Percentiles rank a stretch among this genome's conserved stretches.
Conservation (phyloP, 2,888 invertebrate species). For the Nemotelus nigrinus region DNA sequence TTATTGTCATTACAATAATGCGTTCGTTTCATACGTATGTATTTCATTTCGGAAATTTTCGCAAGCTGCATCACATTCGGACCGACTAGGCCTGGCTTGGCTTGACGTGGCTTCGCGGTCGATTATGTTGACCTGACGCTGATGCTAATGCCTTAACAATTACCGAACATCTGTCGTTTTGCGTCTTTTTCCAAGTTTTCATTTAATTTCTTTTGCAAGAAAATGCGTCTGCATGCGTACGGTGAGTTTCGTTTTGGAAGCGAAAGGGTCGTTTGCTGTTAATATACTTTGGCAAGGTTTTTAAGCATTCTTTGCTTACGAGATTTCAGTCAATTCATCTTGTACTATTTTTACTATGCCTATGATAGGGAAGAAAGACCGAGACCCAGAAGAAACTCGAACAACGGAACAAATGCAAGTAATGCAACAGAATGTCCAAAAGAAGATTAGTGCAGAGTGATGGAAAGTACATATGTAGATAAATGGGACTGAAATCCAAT, state of each 20-base stretch:
- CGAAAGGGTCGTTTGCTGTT: not conserved
- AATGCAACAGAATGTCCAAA: not conserved
- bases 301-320: not conserved
- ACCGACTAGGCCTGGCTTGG: too few relatives aligned
- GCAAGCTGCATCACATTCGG: not conserved
- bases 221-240: too few relatives aligned
- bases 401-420: not conserved
- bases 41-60: not conserved
- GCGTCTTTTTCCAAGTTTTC: not conserved
- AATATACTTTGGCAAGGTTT: not conserved
- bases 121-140: not conserved
- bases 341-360: too few relatives aligned
- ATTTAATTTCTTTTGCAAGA: too few relatives aligned
- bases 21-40: not conserved
- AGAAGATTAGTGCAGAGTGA: not conserved
- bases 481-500: not conserved
- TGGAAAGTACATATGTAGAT: not conserved
- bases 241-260: not conserved
- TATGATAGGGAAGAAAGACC: too few relatives aligned
- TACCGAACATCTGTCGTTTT: not conserved
- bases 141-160: not conserved
- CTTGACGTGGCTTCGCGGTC: not conserved
- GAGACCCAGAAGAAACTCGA: too few relatives aligned
- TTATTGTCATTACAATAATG: conserved; percentile 21
- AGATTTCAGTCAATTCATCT: not conserved